Base-by-base conservation (phyloP, 2,797 vertebrate genomes). In the Ctenosaura bakeri region DNA sequence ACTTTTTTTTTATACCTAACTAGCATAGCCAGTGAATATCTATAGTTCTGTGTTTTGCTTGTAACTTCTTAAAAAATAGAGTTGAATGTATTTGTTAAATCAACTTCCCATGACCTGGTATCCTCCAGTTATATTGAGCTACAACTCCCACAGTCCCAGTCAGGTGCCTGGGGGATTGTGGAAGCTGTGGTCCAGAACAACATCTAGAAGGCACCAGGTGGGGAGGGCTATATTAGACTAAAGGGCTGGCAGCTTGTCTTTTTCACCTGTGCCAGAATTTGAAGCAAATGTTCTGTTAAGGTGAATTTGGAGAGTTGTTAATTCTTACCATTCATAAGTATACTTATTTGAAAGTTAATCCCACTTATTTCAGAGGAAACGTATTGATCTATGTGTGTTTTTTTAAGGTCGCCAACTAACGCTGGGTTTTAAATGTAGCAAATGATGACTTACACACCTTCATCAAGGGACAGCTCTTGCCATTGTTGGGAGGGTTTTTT, bases 1-100 rank as follows among this genome's bases (percentile, higher is more conserved):
- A 96, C 96, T 97, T 96, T 97, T 95, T 46, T 46, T 97, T 97
- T 94, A 96, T 96, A 96, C 94, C 95, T 97, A 95, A 82, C 94
- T 96, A 94, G 95, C 95, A 89, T 97, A 97, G 95, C 94, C 93
- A 95, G 94, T 96, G 95, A 97, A 93, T 97, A 95, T 94, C 95
- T 97, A 94, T 95, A 94, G 89, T 95, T 95, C 89, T 96, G 95
- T 94, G 92, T 94, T 96, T 97, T 96, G 89, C 94, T 94, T 96
- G 90, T 96, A 96, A 92, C 88, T 95, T 92, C 96, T 96, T 91
- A 94, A 97, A 94, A 89, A 88, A 93, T 97, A 97, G 96, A 79
- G 96, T 97, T 96, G 96, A 97, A 96, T 97, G 95, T 97, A 96
- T 91, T 89, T 94, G 1, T 50, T 78, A 78, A 46, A 50, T 46